Conservation (phyloP, 1,140 invertebrate species). For the Meloidogyne hapla region DNA sequence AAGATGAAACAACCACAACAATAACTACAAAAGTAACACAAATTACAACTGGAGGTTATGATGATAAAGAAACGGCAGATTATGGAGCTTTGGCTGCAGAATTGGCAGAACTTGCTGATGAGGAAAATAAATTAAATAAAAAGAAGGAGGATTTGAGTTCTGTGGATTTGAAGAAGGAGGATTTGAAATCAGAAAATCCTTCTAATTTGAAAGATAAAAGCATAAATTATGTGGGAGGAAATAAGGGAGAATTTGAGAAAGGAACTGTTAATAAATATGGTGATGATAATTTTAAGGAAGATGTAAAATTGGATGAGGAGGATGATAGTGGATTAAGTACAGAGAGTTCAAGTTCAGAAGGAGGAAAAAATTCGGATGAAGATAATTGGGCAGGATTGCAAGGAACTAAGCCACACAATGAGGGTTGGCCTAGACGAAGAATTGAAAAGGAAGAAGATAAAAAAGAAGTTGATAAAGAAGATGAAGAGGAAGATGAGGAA, state of each 20-base stretch:
- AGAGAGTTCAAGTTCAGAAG: no score
- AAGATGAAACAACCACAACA: not conserved
- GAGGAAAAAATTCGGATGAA: not conserved
- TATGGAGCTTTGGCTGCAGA: not conserved
- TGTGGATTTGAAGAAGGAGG: no score
- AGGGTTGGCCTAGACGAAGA: not conserved
- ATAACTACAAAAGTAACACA: not conserved
- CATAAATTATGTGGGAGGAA: not conserved
- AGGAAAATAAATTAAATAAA: conserved; percentile 9
- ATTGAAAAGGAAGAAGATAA: not conserved
- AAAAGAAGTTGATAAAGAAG: not conserved
- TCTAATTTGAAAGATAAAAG: not conserved
- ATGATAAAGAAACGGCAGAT: not conserved
- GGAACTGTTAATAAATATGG: not conserved
- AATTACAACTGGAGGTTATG: not conserved
- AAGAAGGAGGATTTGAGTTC: conserved; percentile 6
- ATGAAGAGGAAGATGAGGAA: not conserved
- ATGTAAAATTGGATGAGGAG: not conserved
- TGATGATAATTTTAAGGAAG: not conserved
- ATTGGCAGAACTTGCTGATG: not conserved
- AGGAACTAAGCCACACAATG: not conserved
- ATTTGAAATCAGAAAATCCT: not conserved
- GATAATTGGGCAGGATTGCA: not conserved
- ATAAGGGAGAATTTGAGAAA: not conserved
- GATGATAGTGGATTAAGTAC: no score